Conservation (phyloP, 2,888 invertebrate genomes). For the Leptura quadrifasciata region DNA sequence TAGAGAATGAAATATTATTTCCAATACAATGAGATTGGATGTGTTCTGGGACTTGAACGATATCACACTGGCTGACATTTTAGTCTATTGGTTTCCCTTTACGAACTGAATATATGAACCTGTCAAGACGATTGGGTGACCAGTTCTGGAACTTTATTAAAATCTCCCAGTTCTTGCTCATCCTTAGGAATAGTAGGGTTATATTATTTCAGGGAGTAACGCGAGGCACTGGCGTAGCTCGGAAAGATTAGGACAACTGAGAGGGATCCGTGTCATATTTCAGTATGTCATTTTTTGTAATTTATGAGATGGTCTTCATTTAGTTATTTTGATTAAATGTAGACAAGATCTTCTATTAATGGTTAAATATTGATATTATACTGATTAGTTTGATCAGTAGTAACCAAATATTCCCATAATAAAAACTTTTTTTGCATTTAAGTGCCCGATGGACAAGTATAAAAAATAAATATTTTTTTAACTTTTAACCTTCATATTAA, state of each 20-base stretch:
- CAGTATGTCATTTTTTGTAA: too few species aligned
- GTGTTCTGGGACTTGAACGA: constrained; percentile 41
- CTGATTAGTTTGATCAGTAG: too few species aligned
- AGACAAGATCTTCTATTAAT: too few species aligned
- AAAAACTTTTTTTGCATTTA: too few species aligned
- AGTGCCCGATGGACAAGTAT: too few species aligned
- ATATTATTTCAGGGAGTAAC: constrained; percentile 40
- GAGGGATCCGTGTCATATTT: neutral
- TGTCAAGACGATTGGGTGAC: constrained; percentile 65
- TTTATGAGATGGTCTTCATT: too few species aligned
- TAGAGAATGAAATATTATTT: constrained; percentile 44
- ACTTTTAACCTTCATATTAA: too few species aligned
- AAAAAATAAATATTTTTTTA: too few species aligned
- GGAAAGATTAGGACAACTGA: neutral
- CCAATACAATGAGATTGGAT: constrained; percentile 44
- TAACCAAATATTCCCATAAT: too few species aligned
- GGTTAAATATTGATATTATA: too few species aligned
- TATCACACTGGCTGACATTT: constrained; percentile 58
- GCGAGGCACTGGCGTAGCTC: neutral
- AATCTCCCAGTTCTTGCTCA: constrained; percentile 47
- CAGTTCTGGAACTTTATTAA: constrained; percentile 59
- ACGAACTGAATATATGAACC: constrained; percentile 55
- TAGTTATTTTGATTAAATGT: too few species aligned
- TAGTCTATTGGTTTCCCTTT: constrained; percentile 59
- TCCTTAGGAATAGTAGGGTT: constrained; percentile 18